Evolutionary conservation across 2,797 vertebrate genomes (phyloP).

Genomic region (Coreius guichenoti): DNA sequence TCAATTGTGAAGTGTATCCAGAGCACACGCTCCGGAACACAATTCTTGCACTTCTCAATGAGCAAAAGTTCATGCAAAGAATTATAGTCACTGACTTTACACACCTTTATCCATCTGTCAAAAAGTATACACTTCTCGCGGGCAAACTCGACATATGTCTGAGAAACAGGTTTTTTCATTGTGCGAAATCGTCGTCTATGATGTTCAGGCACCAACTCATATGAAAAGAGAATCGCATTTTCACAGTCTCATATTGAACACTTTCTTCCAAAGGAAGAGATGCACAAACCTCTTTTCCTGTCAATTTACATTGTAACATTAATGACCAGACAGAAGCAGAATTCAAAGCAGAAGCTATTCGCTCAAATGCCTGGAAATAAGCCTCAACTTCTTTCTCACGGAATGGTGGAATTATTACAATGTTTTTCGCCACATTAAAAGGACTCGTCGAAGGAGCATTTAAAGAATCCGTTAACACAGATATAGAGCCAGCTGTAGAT

Average conservation of each 20-base stretch:
- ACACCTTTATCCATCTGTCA: neutral
- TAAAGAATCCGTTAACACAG: too few relatives aligned
- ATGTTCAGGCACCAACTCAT: neutral
- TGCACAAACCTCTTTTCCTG: neutral
- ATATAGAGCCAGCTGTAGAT: too few relatives aligned
- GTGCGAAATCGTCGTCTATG: neutral
- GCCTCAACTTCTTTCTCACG: neutral
- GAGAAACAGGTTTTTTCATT: neutral
- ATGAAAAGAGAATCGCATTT: neutral
- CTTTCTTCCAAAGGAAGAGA: neutral
- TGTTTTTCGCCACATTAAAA: neutral
- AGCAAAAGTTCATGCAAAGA: neutral
- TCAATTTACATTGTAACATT: neutral
- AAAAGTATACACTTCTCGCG: neutral
- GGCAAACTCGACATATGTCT: neutral
- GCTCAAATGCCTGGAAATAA: neutral
- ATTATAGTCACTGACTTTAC: neutral
- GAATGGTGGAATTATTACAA: neutral
- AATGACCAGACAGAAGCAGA: too few relatives aligned
- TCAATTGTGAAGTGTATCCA: neutral
- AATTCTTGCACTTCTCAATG: too few relatives aligned
- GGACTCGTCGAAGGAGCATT: neutral
- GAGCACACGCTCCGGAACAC: too few relatives aligned
- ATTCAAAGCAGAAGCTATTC: neutral
- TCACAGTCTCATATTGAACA: neutral